A percentile compares a stretch with the other conserved stretches of the same genome.
These are phyloP conservation scores for Aphidius ervi DNA, from an alignment of 1,140 invertebrate species.

Conservation along the genomic window DNA sequence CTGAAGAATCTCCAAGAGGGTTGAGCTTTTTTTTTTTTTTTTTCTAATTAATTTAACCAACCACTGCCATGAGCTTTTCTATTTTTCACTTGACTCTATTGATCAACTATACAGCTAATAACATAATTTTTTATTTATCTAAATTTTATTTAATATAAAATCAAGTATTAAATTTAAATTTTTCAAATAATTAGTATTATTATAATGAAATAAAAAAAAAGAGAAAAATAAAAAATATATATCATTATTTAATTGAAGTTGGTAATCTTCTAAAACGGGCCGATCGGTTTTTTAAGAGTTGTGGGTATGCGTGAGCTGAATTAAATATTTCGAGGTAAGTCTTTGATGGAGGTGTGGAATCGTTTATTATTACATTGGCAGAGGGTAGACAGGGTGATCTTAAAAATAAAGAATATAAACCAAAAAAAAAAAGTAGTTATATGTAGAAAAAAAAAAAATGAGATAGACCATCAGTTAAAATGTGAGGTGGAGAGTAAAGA, in stretches of 20 bases:
- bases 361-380: slow-evolving; percentile 18
- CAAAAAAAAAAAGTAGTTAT: slow-evolving; percentile 15
- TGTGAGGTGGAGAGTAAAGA: slow-evolving; percentile 9
- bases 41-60: slow-evolving; percentile 33
- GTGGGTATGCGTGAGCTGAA: too few relatives aligned
- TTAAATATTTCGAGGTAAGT: background rate
- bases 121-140: too few relatives aligned
- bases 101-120: background rate
- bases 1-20: too few relatives aligned
- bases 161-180: too few relatives aligned
- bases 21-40: slow-evolving; percentile 18
- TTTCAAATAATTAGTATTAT: too few relatives aligned
- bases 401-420: background rate
- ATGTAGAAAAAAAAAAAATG: slow-evolving; percentile 14
- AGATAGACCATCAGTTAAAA: slow-evolving; percentile 21
- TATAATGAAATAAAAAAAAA: too few relatives aligned
- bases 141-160: too few relatives aligned
- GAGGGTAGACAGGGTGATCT: slow-evolving; percentile 10
- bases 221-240: too few relatives aligned
- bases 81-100: slow-evolving; percentile 13
- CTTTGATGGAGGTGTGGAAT: slow-evolving; percentile 3
- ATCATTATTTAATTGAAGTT: background rate
- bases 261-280: slow-evolving; percentile 7
- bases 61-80: slow-evolving; percentile 22
- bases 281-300: background rate